phyloP scores from a whole-genome alignment of 2,113 vertebrate species.

The Orthonyx spaldingii region DNA sequence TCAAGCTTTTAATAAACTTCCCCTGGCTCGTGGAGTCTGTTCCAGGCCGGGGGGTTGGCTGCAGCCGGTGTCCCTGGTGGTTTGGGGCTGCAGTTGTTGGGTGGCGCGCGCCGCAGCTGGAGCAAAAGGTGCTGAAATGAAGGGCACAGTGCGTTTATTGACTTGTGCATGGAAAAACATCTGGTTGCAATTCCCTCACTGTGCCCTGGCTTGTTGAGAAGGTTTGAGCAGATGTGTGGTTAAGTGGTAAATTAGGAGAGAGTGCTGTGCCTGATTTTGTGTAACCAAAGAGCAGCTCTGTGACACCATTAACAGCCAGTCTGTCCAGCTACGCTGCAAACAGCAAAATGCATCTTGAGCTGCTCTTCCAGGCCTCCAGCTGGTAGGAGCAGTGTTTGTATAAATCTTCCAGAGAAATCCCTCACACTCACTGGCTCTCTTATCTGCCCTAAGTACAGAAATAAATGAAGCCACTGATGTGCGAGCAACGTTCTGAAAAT shows the following conservation, averaged over 20 bases:
- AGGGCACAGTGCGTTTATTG: neutral
- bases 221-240: neutral
- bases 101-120: fast-evolving
- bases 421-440: neutral
- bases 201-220: neutral
- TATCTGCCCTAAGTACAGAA: neutral
- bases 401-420: neutral
- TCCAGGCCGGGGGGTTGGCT: neutral
- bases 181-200: neutral
- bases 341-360: neutral
- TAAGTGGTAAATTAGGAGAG: neutral
- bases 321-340: neutral
- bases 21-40: neutral
- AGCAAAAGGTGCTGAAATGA: neutral
- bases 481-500: neutral
- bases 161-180: neutral
- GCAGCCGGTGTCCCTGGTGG: neutral
- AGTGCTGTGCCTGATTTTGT: neutral
- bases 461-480: neutral
- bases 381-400: neutral
- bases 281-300: neutral
- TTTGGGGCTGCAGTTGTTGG: neutral
- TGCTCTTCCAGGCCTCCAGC: neutral
- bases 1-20: conserved; percentile 79
- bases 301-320: neutral